Evolutionary conservation across 2,797 vertebrate genomes (phyloP), one percentile per base, ranked within the genome.

Genomic region (Coregonus ussuriensis): DNA sequence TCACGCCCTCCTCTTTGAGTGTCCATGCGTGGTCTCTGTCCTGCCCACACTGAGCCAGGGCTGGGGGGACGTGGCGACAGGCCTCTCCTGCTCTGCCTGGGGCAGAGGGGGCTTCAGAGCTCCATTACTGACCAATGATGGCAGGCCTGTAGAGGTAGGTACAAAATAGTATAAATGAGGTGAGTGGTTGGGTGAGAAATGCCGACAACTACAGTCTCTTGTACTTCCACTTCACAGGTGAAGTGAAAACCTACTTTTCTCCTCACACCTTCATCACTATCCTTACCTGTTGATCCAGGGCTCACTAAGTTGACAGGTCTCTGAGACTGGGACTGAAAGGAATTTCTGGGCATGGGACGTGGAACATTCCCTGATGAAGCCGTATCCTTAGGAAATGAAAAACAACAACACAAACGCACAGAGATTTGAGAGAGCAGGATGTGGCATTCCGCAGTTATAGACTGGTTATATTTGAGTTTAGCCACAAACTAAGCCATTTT

Each of bases 1-100:
- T 89, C 67, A 94, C 92, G 80, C 84, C 83, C 87, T 88, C 75
- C 85, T 90, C 77, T 84, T 93, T 47, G 86, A 82, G 1, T 84
- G 87, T 62, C 82, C 88, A 71, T 87, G 89, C 72, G 84, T 87
- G 3, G 78, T 51, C 5, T 89, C 87, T 25, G 74, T 69, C 56
- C 80, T 83, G 74, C 66, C 80, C 33, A 82, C 74, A 29, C 77
- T 82, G 75, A 74, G 87, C 91, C 93, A 91, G 33, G 81, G 65
- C 33, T 89, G 80, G 11, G 83, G 6, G 68, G 79, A 29, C 35
- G 47, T 21, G 14, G 25, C 16, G 59, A 63, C 14, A 74, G 80
- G 85, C 70, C 81, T 83, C 53, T 84, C 87, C 80, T 82, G 81
- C 0, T 91, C 89, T 14, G 74, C 53, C 74, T 90, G 88, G 15